Percentiles rank a stretch among this genome's conserved stretches.
These are phyloP conservation scores for Neoaliturus tenellus DNA, from an alignment of 2,888 invertebrate genomes.

Conservation along the genomic window DNA sequence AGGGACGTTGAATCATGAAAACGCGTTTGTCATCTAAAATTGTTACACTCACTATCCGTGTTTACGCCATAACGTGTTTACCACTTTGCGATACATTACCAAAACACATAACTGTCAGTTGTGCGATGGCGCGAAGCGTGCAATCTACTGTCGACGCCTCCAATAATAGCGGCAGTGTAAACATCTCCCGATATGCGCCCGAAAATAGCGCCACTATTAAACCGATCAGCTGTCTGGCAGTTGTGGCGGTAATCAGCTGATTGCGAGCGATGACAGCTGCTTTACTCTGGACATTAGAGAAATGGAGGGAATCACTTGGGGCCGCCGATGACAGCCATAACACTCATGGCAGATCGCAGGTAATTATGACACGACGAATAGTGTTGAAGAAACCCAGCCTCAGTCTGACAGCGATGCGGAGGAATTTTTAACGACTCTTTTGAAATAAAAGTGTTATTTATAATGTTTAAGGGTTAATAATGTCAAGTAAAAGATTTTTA, in stretches of 20 bases:
- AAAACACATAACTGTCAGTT: constrained; percentile 47
- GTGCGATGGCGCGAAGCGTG: constrained; percentile 9
- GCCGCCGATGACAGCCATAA: neutral
- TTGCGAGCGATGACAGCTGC: constrained; percentile 26
- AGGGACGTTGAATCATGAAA: neutral
- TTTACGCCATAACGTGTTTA: constrained; percentile 28
- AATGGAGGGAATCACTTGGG: neutral
- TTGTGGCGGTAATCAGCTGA: constrained; percentile 27
- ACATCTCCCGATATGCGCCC: constrained; percentile 24
- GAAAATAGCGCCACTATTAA: neutral
- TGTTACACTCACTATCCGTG: constrained; percentile 26
- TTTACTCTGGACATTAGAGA: constrained; percentile 9
- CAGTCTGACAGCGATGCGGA: no score
- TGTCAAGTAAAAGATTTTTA: no score
- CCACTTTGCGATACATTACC: constrained; percentile 48
- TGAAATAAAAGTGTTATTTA: no score
- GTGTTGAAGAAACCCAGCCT: no score
- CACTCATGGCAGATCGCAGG: neutral
- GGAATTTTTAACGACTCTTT: no score
- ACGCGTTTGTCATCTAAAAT: constrained; percentile 3
- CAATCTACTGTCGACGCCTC: constrained; percentile 28
- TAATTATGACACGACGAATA: neutral
- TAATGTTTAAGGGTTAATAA: no score
- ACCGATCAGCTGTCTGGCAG: neutral
- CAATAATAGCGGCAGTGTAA: constrained; percentile 31